Base-by-base conservation (phyloP, 2,797 vertebrate species). In the Champsocephalus gunnari region DNA sequence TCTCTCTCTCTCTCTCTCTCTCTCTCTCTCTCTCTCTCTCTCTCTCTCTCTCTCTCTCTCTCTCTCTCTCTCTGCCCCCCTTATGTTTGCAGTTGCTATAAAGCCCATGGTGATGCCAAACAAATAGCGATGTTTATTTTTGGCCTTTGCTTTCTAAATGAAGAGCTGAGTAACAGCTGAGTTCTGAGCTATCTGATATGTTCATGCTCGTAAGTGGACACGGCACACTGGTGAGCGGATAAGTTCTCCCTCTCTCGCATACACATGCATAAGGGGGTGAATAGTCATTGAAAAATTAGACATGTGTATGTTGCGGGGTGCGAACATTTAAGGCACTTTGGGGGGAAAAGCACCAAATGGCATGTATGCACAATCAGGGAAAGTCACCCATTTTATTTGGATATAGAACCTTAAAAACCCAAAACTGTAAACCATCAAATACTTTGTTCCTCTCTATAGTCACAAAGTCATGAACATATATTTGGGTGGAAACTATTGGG, bases 101-200 rank as follows among this genome's bases (percentile, higher is more conserved):
- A 81, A 89, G 83, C 72, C 88, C 80, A 77, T 76, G 51, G 80
- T 71, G 82, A 89, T 85, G 75, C 86, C 86, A 80, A 81, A 85
- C 81, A 82, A 82, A 81, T 71, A 70, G 81, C 86, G 86, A 85
- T 85, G 63, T 83, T 84, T 92, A 90, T 92, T 92, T 93, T 80
- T 66, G 66, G 73, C 19, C 3, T 79, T 85, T 70, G 58, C 75
- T 54, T 82, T 89, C 92, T 93, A 92, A 90, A 82, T 86, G 83
- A 78, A 79, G 92, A 87, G 21, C 66, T 81, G 85, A 82, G 63
- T 63, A 84, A 82, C 89, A 92, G 87, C 89, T 91, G 89, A 86
- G 82, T 88, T 74, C 81, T 62, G 71, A 86, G 89, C 59, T 71
- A 91, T 77, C 71, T 1, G 47, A 83, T 70, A 87, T 69, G 77